Evolutionary conservation across 2,888 invertebrate species (phyloP).

Genomic region (Bruchidius siliquastri): DNA sequence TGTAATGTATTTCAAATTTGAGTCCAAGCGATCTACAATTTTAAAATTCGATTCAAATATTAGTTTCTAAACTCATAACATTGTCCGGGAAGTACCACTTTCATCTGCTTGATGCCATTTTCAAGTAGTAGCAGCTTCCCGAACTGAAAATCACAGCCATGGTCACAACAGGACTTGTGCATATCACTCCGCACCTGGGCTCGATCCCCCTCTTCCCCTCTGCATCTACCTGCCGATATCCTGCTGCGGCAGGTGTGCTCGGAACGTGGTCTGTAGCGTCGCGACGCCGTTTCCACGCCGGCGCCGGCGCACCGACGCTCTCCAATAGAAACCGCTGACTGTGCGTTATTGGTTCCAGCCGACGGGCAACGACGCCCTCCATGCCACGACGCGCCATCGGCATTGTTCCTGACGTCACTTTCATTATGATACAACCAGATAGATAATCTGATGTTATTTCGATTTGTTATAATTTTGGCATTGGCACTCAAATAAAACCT

Average conservation of each 20-base stretch:
- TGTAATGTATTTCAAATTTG: no score
- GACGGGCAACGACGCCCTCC: slow-evolving; percentile 41
- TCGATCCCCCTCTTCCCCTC: slow-evolving; percentile 1
- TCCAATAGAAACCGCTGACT: slow-evolving; percentile 41
- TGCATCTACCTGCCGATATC: slow-evolving; percentile 1
- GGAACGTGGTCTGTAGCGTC: slow-evolving; percentile 37
- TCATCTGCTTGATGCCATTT: no score
- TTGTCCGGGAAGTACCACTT: no score
- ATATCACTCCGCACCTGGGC: no score
- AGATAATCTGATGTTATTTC: neutral
- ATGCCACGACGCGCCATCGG: slow-evolving; percentile 12
- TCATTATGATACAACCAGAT: slow-evolving; percentile 30
- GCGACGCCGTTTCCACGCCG: slow-evolving; percentile 30
- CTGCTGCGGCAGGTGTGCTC: slow-evolving; percentile 28
- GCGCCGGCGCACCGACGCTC: slow-evolving; percentile 14
- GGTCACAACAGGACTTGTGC: no score
- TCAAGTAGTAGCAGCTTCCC: no score
- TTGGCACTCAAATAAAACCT: no score
- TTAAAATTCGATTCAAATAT: no score
- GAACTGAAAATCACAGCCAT: no score
- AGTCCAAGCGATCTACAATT: no score
- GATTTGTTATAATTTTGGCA: no score
- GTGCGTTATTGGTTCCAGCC: slow-evolving; percentile 40
- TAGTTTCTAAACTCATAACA: no score
- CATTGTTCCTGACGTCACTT: slow-evolving; percentile 34